Evolutionary conservation across 1,140 invertebrate species (phyloP).

Genomic region (Cylas formicarius): DNA sequence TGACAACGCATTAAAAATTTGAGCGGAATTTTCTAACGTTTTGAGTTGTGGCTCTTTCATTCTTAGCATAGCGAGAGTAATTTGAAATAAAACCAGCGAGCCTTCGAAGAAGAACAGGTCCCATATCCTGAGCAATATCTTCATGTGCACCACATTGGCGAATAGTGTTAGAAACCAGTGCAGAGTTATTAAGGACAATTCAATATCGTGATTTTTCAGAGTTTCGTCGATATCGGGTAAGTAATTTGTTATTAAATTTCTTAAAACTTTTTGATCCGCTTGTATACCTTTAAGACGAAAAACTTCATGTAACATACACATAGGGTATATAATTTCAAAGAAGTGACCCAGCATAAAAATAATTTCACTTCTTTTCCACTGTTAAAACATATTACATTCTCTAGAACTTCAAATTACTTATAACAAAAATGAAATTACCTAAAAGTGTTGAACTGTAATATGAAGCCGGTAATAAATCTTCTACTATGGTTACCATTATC

Average conservation of each 20-base stretch:
- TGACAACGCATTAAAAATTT: conserved; percentile 94
- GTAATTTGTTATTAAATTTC: conserved; percentile 83
- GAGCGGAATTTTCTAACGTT: conserved; percentile 83
- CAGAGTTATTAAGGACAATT: conserved; percentile 90
- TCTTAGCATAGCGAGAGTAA: conserved; percentile 91
- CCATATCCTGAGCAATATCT: conserved; percentile 92
- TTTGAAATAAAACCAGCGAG: conserved; percentile 92
- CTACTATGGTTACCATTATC: conserved; percentile 97
- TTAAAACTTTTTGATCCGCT: conserved; percentile 90
- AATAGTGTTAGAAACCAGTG: conserved; percentile 99
- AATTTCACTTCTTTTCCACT: too few species aligned
- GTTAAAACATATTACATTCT: too few species aligned
- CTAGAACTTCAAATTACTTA: neutral
- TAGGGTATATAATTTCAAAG: conserved; percentile 7
- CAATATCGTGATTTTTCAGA: conserved; percentile 89
- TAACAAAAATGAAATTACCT: conserved; percentile 54
- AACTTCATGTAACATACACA: neutral
- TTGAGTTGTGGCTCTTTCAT: conserved; percentile 80
- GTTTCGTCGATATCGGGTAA: conserved; percentile 84
- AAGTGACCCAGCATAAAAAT: neutral
- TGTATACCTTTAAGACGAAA: conserved; percentile 64
- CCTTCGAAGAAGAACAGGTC: conserved; percentile 96
- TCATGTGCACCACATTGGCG: conserved; percentile 96
- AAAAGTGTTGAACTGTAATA: conserved; percentile 95
- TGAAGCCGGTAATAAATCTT: conserved; percentile 93